Conservation (phyloP, 2,113 vertebrate species). For the Onychostruthus taczanowskii region DNA sequence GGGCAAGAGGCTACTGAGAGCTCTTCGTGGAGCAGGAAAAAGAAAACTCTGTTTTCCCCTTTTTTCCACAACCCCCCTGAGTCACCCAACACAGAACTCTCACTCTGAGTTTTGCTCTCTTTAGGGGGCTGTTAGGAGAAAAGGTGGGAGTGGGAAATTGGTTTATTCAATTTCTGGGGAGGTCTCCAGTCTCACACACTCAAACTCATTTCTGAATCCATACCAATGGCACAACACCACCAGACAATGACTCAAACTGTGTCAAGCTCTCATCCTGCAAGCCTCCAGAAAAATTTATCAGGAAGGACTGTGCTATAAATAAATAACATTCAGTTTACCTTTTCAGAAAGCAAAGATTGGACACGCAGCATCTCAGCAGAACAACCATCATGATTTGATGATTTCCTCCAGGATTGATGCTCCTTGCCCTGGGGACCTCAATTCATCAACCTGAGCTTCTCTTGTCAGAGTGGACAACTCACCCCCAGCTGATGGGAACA, state of each 20-base stretch:
- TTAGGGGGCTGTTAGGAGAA: not conserved
- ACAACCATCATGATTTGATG: not conserved
- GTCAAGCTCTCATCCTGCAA: not conserved
- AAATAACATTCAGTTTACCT: not conserved
- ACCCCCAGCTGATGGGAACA: not conserved
- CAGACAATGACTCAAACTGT: not conserved
- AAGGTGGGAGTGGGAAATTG: not conserved
- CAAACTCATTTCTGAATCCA: not conserved
- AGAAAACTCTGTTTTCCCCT: not conserved
- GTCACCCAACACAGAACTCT: not conserved
- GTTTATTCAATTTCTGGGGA: not conserved
- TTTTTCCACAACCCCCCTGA: not conserved
- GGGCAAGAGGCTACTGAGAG: not conserved
- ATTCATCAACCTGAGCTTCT: not conserved
- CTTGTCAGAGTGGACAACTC: not conserved
- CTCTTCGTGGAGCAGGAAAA: not conserved
- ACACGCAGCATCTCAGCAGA: not conserved
- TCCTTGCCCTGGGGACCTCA: not conserved
- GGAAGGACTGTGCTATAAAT: not conserved
- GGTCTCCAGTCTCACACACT: not conserved
- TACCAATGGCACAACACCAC: rapidly evolving
- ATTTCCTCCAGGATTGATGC: not conserved
- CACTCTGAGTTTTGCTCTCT: not conserved
- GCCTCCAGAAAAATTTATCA: not conserved
- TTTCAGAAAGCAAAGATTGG: not conserved